phyloP scores from a whole-genome alignment of 2,888 invertebrate species.

The Kryphioiulus occultus region DNA sequence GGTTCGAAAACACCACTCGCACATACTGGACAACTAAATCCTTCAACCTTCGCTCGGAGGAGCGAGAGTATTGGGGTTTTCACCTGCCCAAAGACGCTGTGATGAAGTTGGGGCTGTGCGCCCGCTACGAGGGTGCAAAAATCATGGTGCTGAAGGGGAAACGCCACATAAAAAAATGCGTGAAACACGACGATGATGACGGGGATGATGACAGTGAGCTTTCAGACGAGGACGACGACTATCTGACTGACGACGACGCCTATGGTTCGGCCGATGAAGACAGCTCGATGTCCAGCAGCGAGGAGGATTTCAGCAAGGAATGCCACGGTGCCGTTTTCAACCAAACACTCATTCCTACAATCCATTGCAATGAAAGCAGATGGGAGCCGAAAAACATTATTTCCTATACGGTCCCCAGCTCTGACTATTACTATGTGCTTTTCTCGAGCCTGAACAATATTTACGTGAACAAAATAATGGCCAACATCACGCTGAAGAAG shows the following conservation, averaged over 20 bases:
- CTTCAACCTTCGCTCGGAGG: slow-evolving; percentile 76
- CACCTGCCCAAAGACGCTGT: slow-evolving; percentile 77
- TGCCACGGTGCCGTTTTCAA: slow-evolving; percentile 72
- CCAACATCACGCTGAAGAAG: slow-evolving; percentile 75
- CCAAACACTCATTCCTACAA: slow-evolving; percentile 73
- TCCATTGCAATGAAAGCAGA: slow-evolving; percentile 64
- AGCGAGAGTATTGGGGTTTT: slow-evolving; percentile 86
- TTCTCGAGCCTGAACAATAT: slow-evolving; percentile 82
- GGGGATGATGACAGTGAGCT: slow-evolving; percentile 47
- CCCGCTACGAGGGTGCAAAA: slow-evolving; percentile 58
- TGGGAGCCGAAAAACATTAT: slow-evolving; percentile 55
- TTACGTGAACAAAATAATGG: slow-evolving; percentile 71
- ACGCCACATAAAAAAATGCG: slow-evolving; percentile 50
- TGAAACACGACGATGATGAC: slow-evolving; percentile 49
- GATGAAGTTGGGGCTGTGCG: slow-evolving; percentile 78
- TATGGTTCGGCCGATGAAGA: slow-evolving; percentile 55
- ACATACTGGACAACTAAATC: slow-evolving; percentile 75
- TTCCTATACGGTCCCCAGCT: slow-evolving; percentile 71
- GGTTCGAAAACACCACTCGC: slow-evolving; percentile 68
- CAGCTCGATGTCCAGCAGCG: slow-evolving; percentile 84
- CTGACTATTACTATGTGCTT: slow-evolving; percentile 83
- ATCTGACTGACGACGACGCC: slow-evolving; percentile 50
- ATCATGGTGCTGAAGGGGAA: slow-evolving; percentile 52
- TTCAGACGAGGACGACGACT: slow-evolving; percentile 43
- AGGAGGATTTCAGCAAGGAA: slow-evolving; percentile 75